Evolutionary conservation across 1,140 invertebrate genomes (phyloP).

Genomic region (Bicyclus anynana): DNA sequence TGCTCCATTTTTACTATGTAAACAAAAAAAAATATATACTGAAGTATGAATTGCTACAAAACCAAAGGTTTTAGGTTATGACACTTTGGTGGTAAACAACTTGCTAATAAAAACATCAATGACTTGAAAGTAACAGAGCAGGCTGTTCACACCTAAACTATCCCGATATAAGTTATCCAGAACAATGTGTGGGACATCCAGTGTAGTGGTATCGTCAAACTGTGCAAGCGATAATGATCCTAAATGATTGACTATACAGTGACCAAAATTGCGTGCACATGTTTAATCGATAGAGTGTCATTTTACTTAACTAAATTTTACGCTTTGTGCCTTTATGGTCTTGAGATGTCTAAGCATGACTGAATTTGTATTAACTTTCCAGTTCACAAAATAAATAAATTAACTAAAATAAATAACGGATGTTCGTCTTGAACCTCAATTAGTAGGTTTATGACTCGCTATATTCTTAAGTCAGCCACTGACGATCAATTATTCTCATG

Average conservation of each 20-base stretch:
- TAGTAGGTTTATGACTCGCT: too few species aligned
- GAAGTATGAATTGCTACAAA: not conserved
- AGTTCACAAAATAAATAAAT: too few species aligned
- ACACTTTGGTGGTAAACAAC: not conserved
- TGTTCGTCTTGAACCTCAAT: too few species aligned
- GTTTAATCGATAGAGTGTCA: constrained; percentile 18
- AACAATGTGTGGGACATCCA: constrained; percentile 54
- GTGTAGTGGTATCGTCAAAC: constrained; percentile 14
- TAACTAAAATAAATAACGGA: too few species aligned
- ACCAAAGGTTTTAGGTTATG: not conserved
- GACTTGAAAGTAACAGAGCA: constrained; percentile 23
- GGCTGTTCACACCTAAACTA: constrained; percentile 55
- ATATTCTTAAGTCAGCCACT: too few species aligned
- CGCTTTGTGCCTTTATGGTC: not conserved
- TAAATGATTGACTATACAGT: constrained; percentile 14
- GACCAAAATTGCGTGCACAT: constrained; percentile 28
- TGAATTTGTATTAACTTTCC: not conserved
- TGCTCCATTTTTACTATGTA: constrained; percentile 13
- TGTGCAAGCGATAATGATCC: constrained; percentile 24
- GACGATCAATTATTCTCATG: too few species aligned
- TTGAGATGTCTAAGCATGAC: not conserved
- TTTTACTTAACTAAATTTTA: constrained; percentile 4
- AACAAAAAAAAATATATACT: constrained; percentile 3
- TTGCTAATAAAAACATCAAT: not conserved
- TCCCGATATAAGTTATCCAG: constrained; percentile 74